These are phyloP conservation scores for Liopterus haemorrhoidalis DNA, from an alignment of 2,888 invertebrate species.

Conservation along the genomic window DNA sequence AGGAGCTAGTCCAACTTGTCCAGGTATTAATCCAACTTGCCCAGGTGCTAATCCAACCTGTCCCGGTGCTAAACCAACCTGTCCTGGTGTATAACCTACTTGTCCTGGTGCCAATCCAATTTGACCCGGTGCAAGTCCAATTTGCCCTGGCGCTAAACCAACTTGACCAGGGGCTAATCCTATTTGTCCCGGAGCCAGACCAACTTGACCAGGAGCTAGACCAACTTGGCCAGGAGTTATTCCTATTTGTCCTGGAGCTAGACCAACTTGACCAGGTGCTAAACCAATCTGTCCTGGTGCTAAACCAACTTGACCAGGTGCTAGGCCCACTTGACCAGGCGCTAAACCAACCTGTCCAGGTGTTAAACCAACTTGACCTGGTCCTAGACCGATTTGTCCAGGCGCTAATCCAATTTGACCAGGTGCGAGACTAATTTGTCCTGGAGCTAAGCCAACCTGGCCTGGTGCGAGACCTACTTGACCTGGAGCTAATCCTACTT, in stretches of 20 bases:
- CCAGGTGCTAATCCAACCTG: conserved; percentile 6
- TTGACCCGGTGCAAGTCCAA: conserved; percentile 25
- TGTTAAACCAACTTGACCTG: conserved; percentile 14
- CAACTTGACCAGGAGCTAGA: neutral
- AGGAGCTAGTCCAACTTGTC: conserved; percentile 11
- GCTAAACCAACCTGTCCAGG: conserved; percentile 7
- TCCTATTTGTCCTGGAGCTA: conserved; percentile 1
- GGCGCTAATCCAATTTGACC: conserved; percentile 12
- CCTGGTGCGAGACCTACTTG: conserved; percentile 16
- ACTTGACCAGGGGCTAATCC: neutral
- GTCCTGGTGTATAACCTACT: conserved; percentile 17
- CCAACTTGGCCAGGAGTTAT: no score
- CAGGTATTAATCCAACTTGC: conserved; percentile 11
- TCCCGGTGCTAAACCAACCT: conserved; percentile 2
- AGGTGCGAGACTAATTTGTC: no score
- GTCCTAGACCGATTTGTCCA: conserved; percentile 15
- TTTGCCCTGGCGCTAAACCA: conserved; percentile 11
- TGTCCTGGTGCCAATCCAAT: conserved; percentile 25
- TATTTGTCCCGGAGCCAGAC: neutral
- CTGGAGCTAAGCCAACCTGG: conserved; percentile 10
- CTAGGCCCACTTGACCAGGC: conserved; percentile 6
- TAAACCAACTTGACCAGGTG: no score
- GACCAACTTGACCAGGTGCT: conserved; percentile 12
- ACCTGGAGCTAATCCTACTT: conserved; percentile 14
- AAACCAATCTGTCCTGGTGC: conserved; percentile 14